These are phyloP conservation scores for Oplegnathus fasciatus DNA, from an alignment of 2,113 vertebrate species.

Conservation along the genomic window DNA sequence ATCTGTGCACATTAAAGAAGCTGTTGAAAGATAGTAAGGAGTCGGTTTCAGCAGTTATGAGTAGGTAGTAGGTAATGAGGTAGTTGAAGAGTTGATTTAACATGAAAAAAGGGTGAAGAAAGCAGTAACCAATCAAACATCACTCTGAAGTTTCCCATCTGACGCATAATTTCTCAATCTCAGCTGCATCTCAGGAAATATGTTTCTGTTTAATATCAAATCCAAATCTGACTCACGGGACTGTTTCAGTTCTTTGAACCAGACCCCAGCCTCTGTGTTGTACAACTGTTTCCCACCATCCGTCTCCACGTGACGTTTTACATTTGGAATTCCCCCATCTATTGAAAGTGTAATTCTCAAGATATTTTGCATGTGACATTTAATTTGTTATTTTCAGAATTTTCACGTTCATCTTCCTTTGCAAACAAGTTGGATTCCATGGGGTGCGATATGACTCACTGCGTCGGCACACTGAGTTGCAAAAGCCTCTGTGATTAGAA, in stretches of 20 bases:
- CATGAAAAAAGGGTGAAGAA: slow-evolving; percentile 1
- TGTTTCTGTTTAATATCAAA: slow-evolving; percentile 65
- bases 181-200: slow-evolving; percentile 39
- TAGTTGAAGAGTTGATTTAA: slow-evolving; percentile 4
- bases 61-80: slow-evolving; percentile 1
- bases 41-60: slow-evolving; percentile 4
- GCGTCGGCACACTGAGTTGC: not conserved
- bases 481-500: not conserved
- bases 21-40: slow-evolving; percentile 18
- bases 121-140: slow-evolving; percentile 10
- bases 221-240: slow-evolving; percentile 62
- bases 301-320: slow-evolving; percentile 21
- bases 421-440: not conserved
- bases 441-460: not conserved
- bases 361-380: slow-evolving; percentile 33
- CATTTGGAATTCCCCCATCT: slow-evolving; percentile 40
- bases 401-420: not conserved
- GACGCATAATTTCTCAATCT: slow-evolving; percentile 36
- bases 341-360: slow-evolving; percentile 13
- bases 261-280: slow-evolving; percentile 15
- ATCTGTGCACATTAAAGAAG: slow-evolving; percentile 11
- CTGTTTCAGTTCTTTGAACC: slow-evolving; percentile 48
- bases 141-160: slow-evolving; percentile 38
- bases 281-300: slow-evolving; percentile 69
- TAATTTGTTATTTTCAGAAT: slow-evolving; percentile 23